Conservation (phyloP, 2,797 vertebrate species). For the Monodelphis domestica region DNA sequence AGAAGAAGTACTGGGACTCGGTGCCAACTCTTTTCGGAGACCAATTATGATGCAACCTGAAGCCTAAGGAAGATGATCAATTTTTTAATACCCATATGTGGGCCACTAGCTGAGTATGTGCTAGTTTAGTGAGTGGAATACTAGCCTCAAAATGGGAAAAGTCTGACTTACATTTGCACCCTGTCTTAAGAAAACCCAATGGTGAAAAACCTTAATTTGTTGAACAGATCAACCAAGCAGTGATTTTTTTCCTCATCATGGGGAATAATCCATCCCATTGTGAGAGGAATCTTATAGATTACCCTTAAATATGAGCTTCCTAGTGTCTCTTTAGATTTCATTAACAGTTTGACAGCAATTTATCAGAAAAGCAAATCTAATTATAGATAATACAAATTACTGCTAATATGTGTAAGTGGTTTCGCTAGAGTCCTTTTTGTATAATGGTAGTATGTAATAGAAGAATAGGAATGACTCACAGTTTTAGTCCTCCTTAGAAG, state of each 20-base stretch:
- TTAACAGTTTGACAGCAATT: neutral
- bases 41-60: slow-evolving; percentile 14
- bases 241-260: neutral
- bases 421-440: neutral
- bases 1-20: neutral
- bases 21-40: neutral
- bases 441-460: neutral
- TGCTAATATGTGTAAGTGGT: neutral
- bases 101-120: slow-evolving; percentile 8
- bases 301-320: neutral
- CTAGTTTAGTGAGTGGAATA: slow-evolving; percentile 35
- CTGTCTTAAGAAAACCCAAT: neutral
- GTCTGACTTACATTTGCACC: neutral
- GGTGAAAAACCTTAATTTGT: slow-evolving; percentile 8
- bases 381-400: slow-evolving; percentile 3
- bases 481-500: neutral
- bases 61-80: slow-evolving; percentile 9
- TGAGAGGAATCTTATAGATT: neutral
- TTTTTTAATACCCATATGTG: neutral
- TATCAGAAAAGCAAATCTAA: slow-evolving; percentile 19
- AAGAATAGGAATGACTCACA: neutral
- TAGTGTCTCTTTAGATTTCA: slow-evolving; percentile 23
- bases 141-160: neutral
- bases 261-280: neutral
- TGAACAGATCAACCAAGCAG: neutral